Conservation (phyloP, 2,888 invertebrate genomes). For the Spisula solida region DNA sequence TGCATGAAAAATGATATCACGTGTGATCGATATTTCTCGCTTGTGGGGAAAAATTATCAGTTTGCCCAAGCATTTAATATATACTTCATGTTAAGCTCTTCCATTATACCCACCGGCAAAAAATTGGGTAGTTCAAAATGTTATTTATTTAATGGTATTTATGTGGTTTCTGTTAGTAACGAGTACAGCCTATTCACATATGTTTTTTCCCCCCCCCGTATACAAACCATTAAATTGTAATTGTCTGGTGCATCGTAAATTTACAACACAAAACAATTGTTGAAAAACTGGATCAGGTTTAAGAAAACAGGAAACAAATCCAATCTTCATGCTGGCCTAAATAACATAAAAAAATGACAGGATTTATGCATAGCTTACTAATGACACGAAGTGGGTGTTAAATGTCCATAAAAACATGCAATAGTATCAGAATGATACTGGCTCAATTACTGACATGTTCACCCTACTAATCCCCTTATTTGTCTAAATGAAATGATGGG, state of each 20-base stretch:
- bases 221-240: too few relatives aligned
- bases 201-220: too few relatives aligned
- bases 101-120: neutral
- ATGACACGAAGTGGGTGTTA: neutral
- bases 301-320: neutral
- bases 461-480: neutral
- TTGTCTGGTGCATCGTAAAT: too few relatives aligned
- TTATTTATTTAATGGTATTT: neutral
- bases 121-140: neutral
- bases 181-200: too few relatives aligned
- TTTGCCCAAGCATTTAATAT: neutral
- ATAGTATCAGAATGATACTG: conserved; percentile 6
- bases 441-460: neutral
- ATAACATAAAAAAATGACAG: neutral
- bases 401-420: neutral
- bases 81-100: neutral
- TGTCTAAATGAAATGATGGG: neutral
- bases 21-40: conserved; percentile 4
- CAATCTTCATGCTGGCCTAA: neutral
- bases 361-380: neutral
- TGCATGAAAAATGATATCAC: neutral
- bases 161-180: too few relatives aligned
- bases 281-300: too few relatives aligned
- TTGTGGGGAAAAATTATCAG: neutral
- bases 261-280: too few relatives aligned